phyloP scores from a whole-genome alignment of 2,113 vertebrate genomes.

The Hymenochirus boettgeri region DNA sequence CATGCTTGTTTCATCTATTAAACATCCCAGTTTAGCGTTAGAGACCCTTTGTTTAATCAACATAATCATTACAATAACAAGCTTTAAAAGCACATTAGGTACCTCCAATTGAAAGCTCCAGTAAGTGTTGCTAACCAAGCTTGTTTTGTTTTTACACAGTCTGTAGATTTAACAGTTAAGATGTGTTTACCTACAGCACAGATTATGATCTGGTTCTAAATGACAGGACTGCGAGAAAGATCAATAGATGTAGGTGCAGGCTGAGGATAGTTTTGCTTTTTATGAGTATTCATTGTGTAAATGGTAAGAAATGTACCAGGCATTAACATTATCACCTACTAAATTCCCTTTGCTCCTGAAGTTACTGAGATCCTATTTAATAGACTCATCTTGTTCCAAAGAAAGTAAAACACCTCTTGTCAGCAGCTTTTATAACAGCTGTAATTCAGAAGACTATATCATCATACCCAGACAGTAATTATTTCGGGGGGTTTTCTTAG shows the following conservation, averaged over 20 bases:
- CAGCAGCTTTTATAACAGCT: conserved; percentile 49
- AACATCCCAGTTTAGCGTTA: not conserved
- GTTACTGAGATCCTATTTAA: conserved; percentile 42
- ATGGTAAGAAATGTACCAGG: conserved; percentile 38
- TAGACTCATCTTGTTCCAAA: conserved; percentile 44
- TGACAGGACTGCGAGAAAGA: conserved; percentile 37
- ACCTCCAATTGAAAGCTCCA: not conserved
- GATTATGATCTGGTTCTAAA: not conserved
- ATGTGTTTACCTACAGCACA: conserved; percentile 22
- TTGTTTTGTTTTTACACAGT: not conserved
- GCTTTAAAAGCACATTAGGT: conserved; percentile 7
- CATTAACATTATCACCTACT: conserved; percentile 42
- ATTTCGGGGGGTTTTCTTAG: no score
- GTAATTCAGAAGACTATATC: conserved; percentile 48
- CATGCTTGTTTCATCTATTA: no score
- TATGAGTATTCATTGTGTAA: conserved; percentile 9
- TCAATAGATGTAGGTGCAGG: conserved; percentile 25
- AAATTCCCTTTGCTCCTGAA: conserved; percentile 45
- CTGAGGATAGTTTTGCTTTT: not conserved
- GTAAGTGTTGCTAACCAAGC: not conserved
- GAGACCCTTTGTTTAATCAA: not conserved
- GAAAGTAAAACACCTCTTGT: conserved; percentile 41
- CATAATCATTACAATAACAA: not conserved
- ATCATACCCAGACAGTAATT: conserved; percentile 4
- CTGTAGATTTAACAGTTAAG: not conserved